phyloP scores from a whole-genome alignment of 1,140 invertebrate species.

The Brachionus paranguensis region DNA sequence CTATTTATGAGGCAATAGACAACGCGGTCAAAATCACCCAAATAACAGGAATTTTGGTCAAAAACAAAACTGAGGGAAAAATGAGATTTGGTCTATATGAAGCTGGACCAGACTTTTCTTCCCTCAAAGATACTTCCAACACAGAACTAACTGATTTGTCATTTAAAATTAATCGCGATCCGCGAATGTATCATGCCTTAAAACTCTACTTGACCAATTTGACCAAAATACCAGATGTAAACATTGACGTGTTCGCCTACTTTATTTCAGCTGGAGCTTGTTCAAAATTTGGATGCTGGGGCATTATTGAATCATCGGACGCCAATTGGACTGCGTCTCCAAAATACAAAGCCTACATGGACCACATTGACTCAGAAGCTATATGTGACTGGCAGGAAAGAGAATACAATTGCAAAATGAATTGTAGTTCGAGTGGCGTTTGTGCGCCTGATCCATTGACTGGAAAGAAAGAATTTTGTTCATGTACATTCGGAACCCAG shows the following conservation, averaged over 20 bases:
- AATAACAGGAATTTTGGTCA: neutral
- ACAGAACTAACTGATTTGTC: neutral
- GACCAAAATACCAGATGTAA: neutral
- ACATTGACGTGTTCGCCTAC: neutral
- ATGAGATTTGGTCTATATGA: constrained; percentile 6
- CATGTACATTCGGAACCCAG: neutral
- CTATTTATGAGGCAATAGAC: neutral
- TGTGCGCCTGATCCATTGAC: neutral
- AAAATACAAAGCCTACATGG: constrained; percentile 16
- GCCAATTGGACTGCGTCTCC: neutral
- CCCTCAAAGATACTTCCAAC: neutral
- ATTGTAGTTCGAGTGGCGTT: neutral
- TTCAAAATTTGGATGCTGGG: neutral
- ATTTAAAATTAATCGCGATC: neutral
- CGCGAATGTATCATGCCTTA: neutral
- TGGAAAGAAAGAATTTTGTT: constrained; percentile 8
- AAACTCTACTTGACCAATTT: neutral
- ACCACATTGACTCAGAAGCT: neutral
- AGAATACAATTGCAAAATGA: neutral
- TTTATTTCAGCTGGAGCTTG: neutral
- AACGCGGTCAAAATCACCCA: neutral
- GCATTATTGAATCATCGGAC: neutral
- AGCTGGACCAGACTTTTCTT: constrained; percentile 18
- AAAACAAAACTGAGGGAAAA: neutral
- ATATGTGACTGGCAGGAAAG: neutral